phyloP scores from a whole-genome alignment of 1,140 invertebrate genomes.

The Conus ventricosus region DNA sequence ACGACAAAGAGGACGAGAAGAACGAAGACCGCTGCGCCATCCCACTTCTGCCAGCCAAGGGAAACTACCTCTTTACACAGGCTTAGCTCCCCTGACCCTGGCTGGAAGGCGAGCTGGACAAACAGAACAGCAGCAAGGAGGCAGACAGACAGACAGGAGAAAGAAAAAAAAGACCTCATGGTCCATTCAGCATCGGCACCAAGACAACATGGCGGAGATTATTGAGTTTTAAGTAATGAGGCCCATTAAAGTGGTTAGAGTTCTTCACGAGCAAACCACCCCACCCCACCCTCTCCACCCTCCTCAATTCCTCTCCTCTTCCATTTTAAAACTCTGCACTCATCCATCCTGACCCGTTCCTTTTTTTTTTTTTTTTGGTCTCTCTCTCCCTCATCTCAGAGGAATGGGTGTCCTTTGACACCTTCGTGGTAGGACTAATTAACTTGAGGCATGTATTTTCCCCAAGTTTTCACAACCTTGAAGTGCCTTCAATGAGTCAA shows the following conservation, averaged over 20 bases:
- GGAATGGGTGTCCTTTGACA: too few relatives aligned
- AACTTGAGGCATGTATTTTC: too few relatives aligned
- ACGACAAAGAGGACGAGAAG: too few relatives aligned
- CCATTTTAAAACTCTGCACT: neutral
- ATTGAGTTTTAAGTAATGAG: slow-evolving; percentile 42
- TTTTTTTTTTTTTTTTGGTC: too few relatives aligned
- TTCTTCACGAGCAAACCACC: neutral
- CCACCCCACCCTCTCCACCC: neutral
- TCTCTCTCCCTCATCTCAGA: neutral
- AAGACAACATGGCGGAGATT: slow-evolving; percentile 30
- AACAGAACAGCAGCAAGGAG: slow-evolving; percentile 24
- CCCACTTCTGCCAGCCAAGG: neutral
- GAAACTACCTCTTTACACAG: slow-evolving; percentile 9
- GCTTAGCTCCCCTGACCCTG: slow-evolving; percentile 23
- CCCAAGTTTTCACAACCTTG: too few relatives aligned
- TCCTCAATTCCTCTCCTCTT: neutral
- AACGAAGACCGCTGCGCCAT: neutral
- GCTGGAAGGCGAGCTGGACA: slow-evolving; percentile 8
- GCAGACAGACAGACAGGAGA: neutral
- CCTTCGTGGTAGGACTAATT: too few relatives aligned
- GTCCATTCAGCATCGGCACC: slow-evolving; percentile 19
- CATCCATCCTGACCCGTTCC: neutral
- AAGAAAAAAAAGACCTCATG: neutral
- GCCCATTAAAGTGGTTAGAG: slow-evolving; percentile 37
- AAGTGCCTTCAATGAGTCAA: too few relatives aligned